Base-by-base conservation (phyloP, 2,888 invertebrate genomes). In the Yponomeuta malinellus region DNA sequence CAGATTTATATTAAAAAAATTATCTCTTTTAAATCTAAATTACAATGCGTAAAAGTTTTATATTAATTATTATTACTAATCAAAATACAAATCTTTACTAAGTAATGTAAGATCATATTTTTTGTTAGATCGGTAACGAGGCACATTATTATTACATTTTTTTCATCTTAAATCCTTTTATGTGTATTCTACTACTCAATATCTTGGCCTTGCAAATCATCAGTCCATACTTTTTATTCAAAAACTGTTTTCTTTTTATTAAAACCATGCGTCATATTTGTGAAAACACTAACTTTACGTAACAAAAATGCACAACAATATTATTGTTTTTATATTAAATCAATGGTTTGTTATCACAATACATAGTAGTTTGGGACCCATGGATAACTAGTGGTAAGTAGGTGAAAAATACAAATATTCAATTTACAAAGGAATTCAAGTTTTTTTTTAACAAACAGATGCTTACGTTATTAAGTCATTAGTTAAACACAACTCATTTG, bases 331-430 rank as follows among this genome's bases (percentile, higher is more conserved):
- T 15, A 59, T 12, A 43, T 43, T 76, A 86, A 82, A 85, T 90
- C 90, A 89, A 91, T 91, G 90, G 90, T 90, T 82, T 88, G 80
- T 84, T 82, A 90, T 90, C 90, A 91, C 90, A 90, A 85, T 83
- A 78, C 76, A 76, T 79, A 78, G 69, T 71, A 31, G 66, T 71
- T 65, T 65, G 65, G 65, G 65, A 12, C 12, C 43, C 43, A 43
- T 64, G 29, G 29, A 64, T 64, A 31, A 64, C 29, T 29, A 10
- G 64, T 64, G 64, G 64, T 64, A 64, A 64, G 52, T 15, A 59
- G 52, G 15, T 31, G 65, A 31, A 65, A 31, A 31, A 2, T 29
- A 64, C 6, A 64, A 64, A 64, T 1, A 31, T n/a, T 23, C 10
- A n/a, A 65, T 10, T 65, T 65, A 43, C 43, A 43, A 43, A 43